phyloP scores from a whole-genome alignment of 2,797 vertebrate genomes.

The Gouania willdenowi region DNA sequence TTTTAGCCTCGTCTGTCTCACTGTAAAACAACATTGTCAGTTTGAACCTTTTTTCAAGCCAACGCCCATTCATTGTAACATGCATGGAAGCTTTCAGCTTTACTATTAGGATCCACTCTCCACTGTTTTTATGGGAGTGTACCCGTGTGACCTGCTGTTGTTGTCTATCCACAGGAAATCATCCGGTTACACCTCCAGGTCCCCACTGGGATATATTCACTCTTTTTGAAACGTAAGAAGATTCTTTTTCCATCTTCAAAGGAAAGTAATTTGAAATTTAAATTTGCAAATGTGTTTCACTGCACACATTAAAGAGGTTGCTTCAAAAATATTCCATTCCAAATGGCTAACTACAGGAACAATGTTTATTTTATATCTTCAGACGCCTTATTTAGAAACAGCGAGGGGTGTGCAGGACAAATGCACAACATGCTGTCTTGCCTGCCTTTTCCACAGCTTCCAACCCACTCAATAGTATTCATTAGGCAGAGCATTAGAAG shows the following conservation, averaged over 20 bases:
- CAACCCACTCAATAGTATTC: conserved; percentile 1
- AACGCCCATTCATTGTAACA: conserved; percentile 7
- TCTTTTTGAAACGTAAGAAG: conserved; percentile 31
- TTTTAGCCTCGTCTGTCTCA: conserved; percentile 17
- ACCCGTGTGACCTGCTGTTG: conserved; percentile 31
- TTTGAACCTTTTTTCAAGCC: conserved; percentile 27
- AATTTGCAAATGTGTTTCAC: conserved; percentile 42
- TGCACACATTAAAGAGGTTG: conserved; percentile 24
- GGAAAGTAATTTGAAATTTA: conserved; percentile 56
- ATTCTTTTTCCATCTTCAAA: conserved; percentile 49
- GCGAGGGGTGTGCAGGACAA: conserved; percentile 1
- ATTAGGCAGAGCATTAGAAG: conserved; percentile 21
- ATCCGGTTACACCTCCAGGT: conserved; percentile 1
- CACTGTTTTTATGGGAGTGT: not conserved
- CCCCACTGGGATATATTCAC: conserved; percentile 25
- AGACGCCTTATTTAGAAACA: conserved; percentile 21
- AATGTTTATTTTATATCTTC: conserved; percentile 45
- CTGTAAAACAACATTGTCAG: conserved; percentile 27
- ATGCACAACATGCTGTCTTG: conserved; percentile 1
- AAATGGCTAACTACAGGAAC: conserved; percentile 28
- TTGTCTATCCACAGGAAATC: conserved; percentile 36
- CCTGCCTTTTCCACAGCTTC: conserved; percentile 6
- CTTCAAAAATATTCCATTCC: conserved; percentile 24
- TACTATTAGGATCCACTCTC: conserved; percentile 27
- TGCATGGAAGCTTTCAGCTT: conserved; percentile 11